Evolutionary conservation across 2,113 vertebrate genomes (phyloP), one percentile per base, ranked within the genome.

Genomic region (Trematocara unimaculatum): DNA sequence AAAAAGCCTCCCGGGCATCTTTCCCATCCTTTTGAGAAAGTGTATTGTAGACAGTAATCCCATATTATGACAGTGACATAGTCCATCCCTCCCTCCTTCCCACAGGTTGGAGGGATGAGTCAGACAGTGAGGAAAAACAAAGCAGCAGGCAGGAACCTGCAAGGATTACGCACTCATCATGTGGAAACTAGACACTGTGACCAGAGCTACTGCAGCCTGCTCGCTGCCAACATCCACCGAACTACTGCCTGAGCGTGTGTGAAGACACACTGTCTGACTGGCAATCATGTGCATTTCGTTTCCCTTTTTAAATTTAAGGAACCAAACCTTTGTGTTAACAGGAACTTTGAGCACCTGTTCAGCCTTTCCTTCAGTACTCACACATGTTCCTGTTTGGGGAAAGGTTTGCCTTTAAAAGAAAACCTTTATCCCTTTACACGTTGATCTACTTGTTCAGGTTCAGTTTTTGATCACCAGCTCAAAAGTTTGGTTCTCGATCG

Each of bases 101-200:
- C 93, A 95, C 93, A 95, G 93, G 90, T 93, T 90, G 94, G 89
- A 93, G 92, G 94, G 93, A 91, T 93, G 93, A 93, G 89, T 93
- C 93, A 94, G 90, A 90, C 86, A 5, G 81, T 0, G 47, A 85
- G 81, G 89, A 88, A 92, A 79, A 93, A 94, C 93, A 93, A 93
- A 93, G 91, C 56, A 87, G 91, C 93, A 93, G 87, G 93, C 91
- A 93, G 91, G 88, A 92, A 95, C 94, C 89, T 95, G 94, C 85
- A 84, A 72, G 87, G 92, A 92, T 94, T 91, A 93, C 80, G 67
- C 89, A 88, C 89, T 93, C 91, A 94, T 90, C 89, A 81, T 85
- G 86, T 83, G 85, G 94, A 92, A 95, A 94, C 85, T 4, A 89
- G 89, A 93, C 83, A 84, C 91, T 17, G 82, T 64, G 38, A 80